These are phyloP conservation scores for Tetraodon nigroviridis DNA, from an alignment of 2,113 vertebrate genomes.

Conservation along the genomic window DNA sequence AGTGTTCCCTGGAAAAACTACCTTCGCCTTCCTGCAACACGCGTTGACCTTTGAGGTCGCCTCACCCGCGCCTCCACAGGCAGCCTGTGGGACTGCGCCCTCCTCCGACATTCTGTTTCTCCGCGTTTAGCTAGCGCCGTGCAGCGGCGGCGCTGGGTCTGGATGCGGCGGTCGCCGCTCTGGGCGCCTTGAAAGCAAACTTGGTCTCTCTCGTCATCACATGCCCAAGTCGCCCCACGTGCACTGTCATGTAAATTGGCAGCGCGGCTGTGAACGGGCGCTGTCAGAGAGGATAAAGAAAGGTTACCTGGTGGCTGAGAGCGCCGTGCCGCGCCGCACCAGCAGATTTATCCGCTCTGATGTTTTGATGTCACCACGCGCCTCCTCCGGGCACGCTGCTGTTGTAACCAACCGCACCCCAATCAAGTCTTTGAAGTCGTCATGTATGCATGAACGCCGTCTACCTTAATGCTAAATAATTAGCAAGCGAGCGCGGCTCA, in stretches of 20 bases:
- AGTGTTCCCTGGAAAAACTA: too few species aligned
- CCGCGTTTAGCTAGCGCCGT: too few species aligned
- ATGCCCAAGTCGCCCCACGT: conserved; percentile 39
- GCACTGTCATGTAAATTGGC: conserved; percentile 51
- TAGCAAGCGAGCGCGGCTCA: conserved; percentile 66
- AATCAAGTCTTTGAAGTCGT: conserved; percentile 81
- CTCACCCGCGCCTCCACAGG: too few species aligned
- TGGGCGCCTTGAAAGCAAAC: conserved; percentile 44
- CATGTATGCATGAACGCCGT: conserved; percentile 71
- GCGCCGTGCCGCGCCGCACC: conserved; percentile 54
- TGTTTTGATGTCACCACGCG: conserved; percentile 76
- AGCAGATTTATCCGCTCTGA: conserved; percentile 74
- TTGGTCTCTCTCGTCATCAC: conserved; percentile 55
- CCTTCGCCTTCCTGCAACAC: too few species aligned
- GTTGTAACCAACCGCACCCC: conserved; percentile 71
- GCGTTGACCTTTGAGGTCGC: too few species aligned
- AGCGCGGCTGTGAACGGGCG: conserved; percentile 51
- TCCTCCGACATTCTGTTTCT: too few species aligned
- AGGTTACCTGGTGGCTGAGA: conserved; percentile 76
- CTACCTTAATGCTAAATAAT: conserved; percentile 84
- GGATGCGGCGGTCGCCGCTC: neutral
- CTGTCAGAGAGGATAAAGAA: conserved; percentile 73
- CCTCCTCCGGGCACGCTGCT: conserved; percentile 63
- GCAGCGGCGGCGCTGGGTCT: neutral
- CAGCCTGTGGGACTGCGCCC: too few species aligned